Percentiles rank a stretch among this genome's conserved stretches.
These are phyloP conservation scores for Tragelaphus oryx DNA, from an alignment of 2,797 vertebrate genomes.

Conservation along the genomic window DNA sequence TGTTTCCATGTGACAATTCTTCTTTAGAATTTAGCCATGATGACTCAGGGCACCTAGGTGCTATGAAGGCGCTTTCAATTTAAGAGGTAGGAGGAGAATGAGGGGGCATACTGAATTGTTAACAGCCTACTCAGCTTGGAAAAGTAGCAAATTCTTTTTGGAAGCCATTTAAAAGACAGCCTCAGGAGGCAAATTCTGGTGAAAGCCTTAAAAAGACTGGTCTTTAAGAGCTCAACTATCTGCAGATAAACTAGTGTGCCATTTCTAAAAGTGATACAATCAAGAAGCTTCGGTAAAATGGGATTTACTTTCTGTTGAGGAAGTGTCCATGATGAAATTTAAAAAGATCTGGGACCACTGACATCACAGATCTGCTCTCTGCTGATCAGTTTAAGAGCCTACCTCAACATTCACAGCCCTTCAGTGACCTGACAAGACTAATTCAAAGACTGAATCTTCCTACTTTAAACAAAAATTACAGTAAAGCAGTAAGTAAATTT, in stretches of 20 bases:
- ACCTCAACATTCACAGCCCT: conserved; percentile 30
- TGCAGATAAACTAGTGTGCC: neutral
- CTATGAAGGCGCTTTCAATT: conserved; percentile 57
- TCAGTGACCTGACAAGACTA: neutral
- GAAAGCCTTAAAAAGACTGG: conserved; percentile 31
- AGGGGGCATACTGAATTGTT: conserved; percentile 61
- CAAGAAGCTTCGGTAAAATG: conserved; percentile 34
- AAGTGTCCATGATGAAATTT: neutral
- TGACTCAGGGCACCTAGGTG: conserved; percentile 61
- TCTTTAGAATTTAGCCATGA: conserved; percentile 57
- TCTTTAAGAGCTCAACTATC: conserved; percentile 20
- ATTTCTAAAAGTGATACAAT: conserved; percentile 51
- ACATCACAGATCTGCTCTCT: neutral
- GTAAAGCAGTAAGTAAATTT: neutral
- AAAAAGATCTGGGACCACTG: neutral
- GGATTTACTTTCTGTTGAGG: conserved; percentile 15
- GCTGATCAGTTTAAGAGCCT: conserved; percentile 16
- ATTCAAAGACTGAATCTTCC: neutral
- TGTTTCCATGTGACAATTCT: conserved; percentile 59
- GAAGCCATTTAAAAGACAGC: conserved; percentile 58
- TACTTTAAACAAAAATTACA: conserved; percentile 32
- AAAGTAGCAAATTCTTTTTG: neutral
- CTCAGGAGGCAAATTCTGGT: conserved; percentile 43
- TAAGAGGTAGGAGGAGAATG: conserved; percentile 48
- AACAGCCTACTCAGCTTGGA: conserved; percentile 53